Base-by-base conservation (phyloP, 2,797 vertebrate species). In the Decapterus maruadsi region DNA sequence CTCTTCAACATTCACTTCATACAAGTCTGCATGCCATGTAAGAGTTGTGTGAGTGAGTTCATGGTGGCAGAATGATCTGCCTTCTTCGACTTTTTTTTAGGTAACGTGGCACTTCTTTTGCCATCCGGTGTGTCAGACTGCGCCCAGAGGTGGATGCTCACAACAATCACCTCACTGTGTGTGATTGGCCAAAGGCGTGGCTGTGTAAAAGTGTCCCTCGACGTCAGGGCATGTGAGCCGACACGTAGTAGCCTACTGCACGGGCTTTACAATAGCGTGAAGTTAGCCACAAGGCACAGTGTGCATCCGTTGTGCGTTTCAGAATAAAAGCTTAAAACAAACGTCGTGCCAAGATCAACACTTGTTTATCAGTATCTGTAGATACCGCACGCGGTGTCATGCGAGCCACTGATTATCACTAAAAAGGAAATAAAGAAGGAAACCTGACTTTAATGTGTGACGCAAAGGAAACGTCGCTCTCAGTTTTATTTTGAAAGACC, bases 111-210 rank as follows among this genome's bases (percentile, higher is more conserved):
- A 87, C 78, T 82, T 75, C 29, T 53, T 53, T 36, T 20, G n/a
- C 56, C 40, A 13, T n/a, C 29, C 36, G 6, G 50, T 8, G 3
- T 26, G 22, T 22, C 29, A 36, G 42, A 1, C 11, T 19, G 45
- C 11, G 19, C 60, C 22, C 43, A 38, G n/a, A 45, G 61, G 2
- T 55, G 60, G 51, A n/a, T 22, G 29, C 68, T 29, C 53, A 90
- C 91, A 93, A 75, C 91, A 93, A 77, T 75, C 40, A 55, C 51
- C 31, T 77, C 80, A 48, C 53, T 92, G 87, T 91, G 87, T 91
- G 48, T 78, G 26, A 62, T 42, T 10, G 63, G 6, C 4, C 8
- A 17, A 2, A 45, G 89, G 86, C 77, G 89, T 68, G 88, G 81
- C 57, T 72, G 74, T 13, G 16, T 17, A 1, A n/a, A 0, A 13